Percentiles rank a stretch among this genome's conserved stretches.
These are phyloP conservation scores for Cydia strobilella DNA, from an alignment of 1,140 invertebrate species.

Conservation along the genomic window DNA sequence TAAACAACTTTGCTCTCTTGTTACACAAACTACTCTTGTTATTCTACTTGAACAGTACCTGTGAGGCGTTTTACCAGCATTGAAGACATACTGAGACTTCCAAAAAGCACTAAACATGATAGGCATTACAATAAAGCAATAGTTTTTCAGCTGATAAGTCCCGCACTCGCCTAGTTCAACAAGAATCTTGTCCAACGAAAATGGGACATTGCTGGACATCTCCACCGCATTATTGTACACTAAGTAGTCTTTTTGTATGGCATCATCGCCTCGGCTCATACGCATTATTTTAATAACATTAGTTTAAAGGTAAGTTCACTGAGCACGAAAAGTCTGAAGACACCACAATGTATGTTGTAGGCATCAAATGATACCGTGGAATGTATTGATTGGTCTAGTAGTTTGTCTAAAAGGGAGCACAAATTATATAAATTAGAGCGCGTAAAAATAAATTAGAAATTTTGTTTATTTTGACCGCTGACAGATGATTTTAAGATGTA, in stretches of 20 bases:
- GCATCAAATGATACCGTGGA: background rate
- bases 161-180: background rate
- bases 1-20: no score
- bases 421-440: background rate
- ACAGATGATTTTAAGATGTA: background rate
- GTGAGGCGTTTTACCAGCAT: slow-evolving; percentile 36
- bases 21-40: no score
- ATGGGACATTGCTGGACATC: background rate
- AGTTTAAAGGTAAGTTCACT: no score
- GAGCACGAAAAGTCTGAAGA: no score
- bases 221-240: background rate
- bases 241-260: background rate
- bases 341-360: no score
- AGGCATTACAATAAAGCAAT: slow-evolving; percentile 38
- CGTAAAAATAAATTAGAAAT: background rate
- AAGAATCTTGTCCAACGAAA: slow-evolving; percentile 10
- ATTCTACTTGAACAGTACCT: slow-evolving; percentile 30
- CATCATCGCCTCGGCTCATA: background rate
- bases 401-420: background rate
- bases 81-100: slow-evolving; percentile 44
- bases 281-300: background rate
- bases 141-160: slow-evolving; percentile 8
- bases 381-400: no score
- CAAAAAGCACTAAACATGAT: slow-evolving; percentile 40
- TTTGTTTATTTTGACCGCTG: background rate